Evolutionary conservation across 2,797 vertebrate species (phyloP), one percentile per base, ranked within the genome.

Genomic region (Pygocentrus nattereri): DNA sequence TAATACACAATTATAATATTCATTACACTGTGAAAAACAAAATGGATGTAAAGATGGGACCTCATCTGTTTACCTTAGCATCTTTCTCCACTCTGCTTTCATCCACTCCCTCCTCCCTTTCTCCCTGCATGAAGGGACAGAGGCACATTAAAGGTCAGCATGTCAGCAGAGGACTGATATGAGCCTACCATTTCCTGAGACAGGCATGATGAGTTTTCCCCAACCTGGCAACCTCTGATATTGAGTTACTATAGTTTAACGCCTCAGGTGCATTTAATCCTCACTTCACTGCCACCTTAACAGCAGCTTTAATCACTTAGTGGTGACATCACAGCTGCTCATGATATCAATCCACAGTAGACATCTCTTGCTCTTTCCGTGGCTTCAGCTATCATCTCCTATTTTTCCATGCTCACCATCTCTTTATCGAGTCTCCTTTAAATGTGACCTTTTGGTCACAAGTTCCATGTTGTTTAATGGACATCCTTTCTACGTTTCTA

Each of bases 1-100:
- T n/a, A n/a, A n/a, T n/a, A n/a, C n/a, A n/a, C n/a, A n/a, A n/a
- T n/a, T n/a, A 10, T 47, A 2, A 2, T 16, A 59, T 58, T 74
- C 15, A 58, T 52, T n/a, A 31, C 21, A 12, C 19, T 74, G 16
- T 27, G 19, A 52, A 64, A 76, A 23, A 3, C 25, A 64, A 13
- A 30, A 34, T 7, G 15, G 13, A 34, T 2, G 19, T 30, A 31
- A 80, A 30, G 64, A 54, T 19, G 25, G 21, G 30, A 47, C 11
- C 50, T 49, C 50, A 30, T 64, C n/a, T 61, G 27, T 72, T 61
- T 85, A 99, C 98, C 97, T 98, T 96, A 5, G 98, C 97, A 69
- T 99, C 98, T 80, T 96, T 95, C 83, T 98, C 95, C 65, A 98
- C 86, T 80, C 18, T 71, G 82, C 81, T 75, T 56, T 87, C 87